Base-by-base conservation (phyloP, 2,888 invertebrate species). In the Cremastinae sp. region DNA sequence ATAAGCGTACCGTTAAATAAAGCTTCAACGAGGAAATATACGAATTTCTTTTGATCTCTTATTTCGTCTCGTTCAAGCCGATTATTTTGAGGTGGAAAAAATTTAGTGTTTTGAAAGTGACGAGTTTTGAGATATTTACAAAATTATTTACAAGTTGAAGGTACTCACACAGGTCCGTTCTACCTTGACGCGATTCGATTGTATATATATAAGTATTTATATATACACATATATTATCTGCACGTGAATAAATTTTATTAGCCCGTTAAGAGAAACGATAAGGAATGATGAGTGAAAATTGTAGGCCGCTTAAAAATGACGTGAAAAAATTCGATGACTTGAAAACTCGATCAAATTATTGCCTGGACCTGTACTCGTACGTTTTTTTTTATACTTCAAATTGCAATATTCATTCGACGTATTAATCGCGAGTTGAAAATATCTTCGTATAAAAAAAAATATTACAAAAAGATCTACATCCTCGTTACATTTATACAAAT, bases 141-240 rank as follows among this genome's bases (percentile, higher is more conserved):
- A 83, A 71, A 61, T 74, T 85, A 84, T 86, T 79, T 85, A 84
- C 84, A 86, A 82, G 82, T 79, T 75, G 71, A 75, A 68, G 69
- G 74, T 84, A 79, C 51, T 81, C 80, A 84, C 83, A 83, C 84
- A 86, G 77, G 72, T 78, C 62, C 72, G 66, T 80, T 47, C 49
- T 78, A 78, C n/a, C 72, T 71, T 65, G 68, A 74, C 78, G 75
- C 74, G 75, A 76, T 74, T 79, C 74, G 82, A 76, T 78, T 18
- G 35, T 55, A 53, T 69, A 61, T 71, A 70, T 75, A 61, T 71
- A 39, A 56, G 58, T 72, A 28, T 61, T 22, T 72, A 58, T 61
- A 37, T 77, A 68, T 74, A 9, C 73, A 43, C 41, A 43, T 39
- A 62, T 72, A 74, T 18, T 64, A 12, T 43, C 45, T 68, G 66